Conservation (phyloP, 2,113 vertebrate genomes). For the Eulacestoma nigropectus region DNA sequence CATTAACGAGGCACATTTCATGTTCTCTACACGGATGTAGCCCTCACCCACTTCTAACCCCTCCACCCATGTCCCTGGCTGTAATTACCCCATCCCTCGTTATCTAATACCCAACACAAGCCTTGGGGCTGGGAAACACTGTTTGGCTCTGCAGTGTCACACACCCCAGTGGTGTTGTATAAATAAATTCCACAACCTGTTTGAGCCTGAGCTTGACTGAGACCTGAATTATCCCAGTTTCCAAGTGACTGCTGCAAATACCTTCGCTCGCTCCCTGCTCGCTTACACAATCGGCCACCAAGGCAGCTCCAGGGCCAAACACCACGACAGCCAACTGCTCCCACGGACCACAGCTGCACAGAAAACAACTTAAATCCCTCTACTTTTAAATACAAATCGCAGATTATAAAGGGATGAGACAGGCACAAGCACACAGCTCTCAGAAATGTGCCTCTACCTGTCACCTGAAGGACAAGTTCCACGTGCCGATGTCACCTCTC, state of each 20-base stretch:
- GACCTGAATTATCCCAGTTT: neutral
- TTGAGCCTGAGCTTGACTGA: slow-evolving; percentile 7
- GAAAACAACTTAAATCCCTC: neutral
- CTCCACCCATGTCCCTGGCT: slow-evolving; percentile 24
- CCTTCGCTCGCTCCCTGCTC: neutral
- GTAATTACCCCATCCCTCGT: neutral
- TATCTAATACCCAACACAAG: neutral
- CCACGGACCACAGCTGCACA: neutral
- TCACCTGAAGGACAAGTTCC: neutral
- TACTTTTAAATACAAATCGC: neutral
- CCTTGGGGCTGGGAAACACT: slow-evolving; percentile 4
- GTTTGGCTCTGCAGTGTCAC: neutral
- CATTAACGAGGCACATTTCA: neutral
- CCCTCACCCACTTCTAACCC: neutral
- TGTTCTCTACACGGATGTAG: neutral
- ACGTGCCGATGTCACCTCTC: neutral
- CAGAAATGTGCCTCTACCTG: neutral
- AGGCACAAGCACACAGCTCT: neutral
- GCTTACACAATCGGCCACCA: neutral
- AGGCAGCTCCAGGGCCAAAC: neutral
- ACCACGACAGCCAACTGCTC: neutral
- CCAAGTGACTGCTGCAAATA: neutral
- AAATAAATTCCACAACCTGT: slow-evolving; percentile 51
- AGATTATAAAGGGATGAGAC: neutral
- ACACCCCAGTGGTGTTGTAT: neutral